Percentiles rank a stretch among this genome's conserved stretches.
Conservation (phyloP, 2,113 vertebrate species). For the Haplotaxodon microlepis region DNA sequence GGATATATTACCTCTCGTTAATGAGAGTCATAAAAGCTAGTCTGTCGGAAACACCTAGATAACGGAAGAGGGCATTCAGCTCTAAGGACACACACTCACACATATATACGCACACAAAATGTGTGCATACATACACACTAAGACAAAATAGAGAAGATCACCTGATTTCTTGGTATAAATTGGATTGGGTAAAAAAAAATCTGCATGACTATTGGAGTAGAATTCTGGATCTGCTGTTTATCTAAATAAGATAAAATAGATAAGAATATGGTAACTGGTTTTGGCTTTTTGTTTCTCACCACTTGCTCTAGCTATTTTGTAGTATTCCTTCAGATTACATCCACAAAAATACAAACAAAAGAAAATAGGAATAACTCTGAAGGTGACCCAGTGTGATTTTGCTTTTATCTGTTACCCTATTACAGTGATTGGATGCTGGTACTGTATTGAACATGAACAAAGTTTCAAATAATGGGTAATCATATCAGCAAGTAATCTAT, state of each 20-base stretch:
- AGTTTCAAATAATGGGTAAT: neutral
- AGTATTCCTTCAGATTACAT: neutral
- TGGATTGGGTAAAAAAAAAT: neutral
- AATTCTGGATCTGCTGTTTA: neutral
- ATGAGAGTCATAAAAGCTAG: constrained; percentile 16
- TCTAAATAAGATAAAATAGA: neutral
- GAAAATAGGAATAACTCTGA: neutral
- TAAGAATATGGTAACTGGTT: neutral
- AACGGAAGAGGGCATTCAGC: neutral
- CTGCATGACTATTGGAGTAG: neutral
- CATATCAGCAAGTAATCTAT: neutral
- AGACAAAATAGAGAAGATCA: neutral
- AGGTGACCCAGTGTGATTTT: neutral
- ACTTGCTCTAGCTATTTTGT: neutral
- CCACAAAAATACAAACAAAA: neutral
- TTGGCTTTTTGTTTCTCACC: neutral
- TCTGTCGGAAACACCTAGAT: neutral
- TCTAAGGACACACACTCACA: neutral
- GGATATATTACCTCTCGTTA: constrained; percentile 1
- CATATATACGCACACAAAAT: neutral
- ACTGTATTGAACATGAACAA: neutral
- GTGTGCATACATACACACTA: neutral
- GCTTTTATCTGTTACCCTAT: neutral
- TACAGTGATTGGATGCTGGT: neutral
- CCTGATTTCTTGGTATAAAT: neutral